phyloP scores from a whole-genome alignment of 2,888 invertebrate genomes.

The Pandemis cinnamomeana region DNA sequence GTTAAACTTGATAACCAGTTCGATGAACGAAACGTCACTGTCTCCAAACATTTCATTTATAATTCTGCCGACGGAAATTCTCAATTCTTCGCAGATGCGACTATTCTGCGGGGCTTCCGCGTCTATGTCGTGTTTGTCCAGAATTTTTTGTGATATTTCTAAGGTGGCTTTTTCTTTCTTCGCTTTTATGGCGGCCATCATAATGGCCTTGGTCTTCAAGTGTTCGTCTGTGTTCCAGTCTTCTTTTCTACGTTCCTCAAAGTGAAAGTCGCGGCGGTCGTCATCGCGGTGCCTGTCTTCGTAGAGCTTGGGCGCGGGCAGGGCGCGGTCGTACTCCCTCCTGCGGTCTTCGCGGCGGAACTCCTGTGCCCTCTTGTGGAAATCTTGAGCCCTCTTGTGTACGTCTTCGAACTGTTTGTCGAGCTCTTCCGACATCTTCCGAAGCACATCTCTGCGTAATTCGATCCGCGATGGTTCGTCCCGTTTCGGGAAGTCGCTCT shows the following conservation, averaged over 20 bases:
- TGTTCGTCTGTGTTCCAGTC: conserved; percentile 33
- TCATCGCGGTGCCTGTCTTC: conserved; percentile 34
- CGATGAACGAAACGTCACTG: conserved; percentile 70
- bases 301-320: conserved; percentile 15
- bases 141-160: conserved; percentile 62
- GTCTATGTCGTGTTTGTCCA: conserved; percentile 57
- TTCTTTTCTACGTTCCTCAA: conserved; percentile 44
- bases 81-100: conserved; percentile 60
- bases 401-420: conserved; percentile 72
- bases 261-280: conserved; percentile 43
- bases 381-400: conserved; percentile 67
- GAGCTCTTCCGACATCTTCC: conserved; percentile 48
- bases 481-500: conserved; percentile 48
- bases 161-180: conserved; percentile 69
- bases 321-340: conserved; percentile 42
- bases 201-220: conserved; percentile 16
- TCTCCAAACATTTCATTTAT: conserved; percentile 66
- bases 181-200: conserved; percentile 45
- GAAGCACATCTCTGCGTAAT: conserved; percentile 29
- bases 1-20: conserved; percentile 69
- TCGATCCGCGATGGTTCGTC: conserved; percentile 43
- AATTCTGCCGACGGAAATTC: conserved; percentile 51
- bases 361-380: conserved; percentile 68
- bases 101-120: conserved; percentile 52
- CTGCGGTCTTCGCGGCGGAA: conserved; percentile 50